Base-by-base conservation (phyloP, 92 coral and sea anemone genomes). In the Zoanthus solanderi region DNA sequence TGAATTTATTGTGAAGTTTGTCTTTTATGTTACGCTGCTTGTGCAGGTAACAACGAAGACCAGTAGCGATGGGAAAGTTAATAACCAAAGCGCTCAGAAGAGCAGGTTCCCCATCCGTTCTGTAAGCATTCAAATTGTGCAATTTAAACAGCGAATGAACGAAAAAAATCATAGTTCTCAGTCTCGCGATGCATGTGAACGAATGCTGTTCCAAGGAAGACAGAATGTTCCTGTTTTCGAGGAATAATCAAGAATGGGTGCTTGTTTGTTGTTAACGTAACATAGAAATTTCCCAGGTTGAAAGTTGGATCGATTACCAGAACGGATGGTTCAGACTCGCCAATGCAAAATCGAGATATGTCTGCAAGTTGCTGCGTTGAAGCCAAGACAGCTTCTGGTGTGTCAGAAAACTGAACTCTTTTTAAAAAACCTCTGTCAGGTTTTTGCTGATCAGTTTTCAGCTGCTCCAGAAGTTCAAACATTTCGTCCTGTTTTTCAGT, bases 381-480 rank as follows among this genome's bases (percentile, higher is more conserved):
- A 12, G 85, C 78, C 32, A 87, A 32, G 53, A 87, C 79, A 61
- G 17, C 61, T 71, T 87, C 90, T 31, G 90, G 79, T 14, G 85
- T 87, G 42, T 78, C 90, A 0, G 90, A 78, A 78, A 87, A 63
- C 58, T 87, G 85, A 18, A 87, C 79, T 29, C 50, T 87, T 67
- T 79, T 77, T 31, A 78, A 17, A 87, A 87, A 87, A 34, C 85
- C 90, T 66, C 75, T 87, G 58, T 87, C 90, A n/a, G 90, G 90
- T 9, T 67, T 71, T 46, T 78, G 90, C 78, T 87, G 90, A 75
- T 87, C 90, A 28, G 83, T 46, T 45, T 87, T 87, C 0, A 78
- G 85, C 85, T 87, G 90, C 66, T 87, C 90, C 28, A 87, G 65
- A 46, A 87, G 79, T 31, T 87, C 77, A 48, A 12, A 17, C 78